Evolutionary conservation across 2,888 invertebrate genomes (phyloP).

Genomic region (Leucophenga maculata): DNA sequence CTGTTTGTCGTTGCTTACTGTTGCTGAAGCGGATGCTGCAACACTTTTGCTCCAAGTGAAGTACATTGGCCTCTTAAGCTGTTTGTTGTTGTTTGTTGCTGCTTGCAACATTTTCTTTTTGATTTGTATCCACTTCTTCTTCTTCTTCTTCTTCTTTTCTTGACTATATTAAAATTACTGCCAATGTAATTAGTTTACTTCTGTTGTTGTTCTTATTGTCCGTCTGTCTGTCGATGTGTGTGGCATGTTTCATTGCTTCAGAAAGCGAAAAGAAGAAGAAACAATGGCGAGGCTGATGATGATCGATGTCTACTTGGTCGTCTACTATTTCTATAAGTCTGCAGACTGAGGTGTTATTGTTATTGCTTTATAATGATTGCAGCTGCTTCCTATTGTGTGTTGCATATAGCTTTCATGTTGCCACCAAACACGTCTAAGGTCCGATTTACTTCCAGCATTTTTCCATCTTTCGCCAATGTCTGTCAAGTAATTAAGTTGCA

Average conservation of each 20-base stretch:
- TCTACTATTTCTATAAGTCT: too few relatives aligned
- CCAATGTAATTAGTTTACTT: slow-evolving; percentile 61
- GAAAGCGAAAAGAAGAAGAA: slow-evolving; percentile 38
- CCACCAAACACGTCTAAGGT: background rate
- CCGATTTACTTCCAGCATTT: background rate
- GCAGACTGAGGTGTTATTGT: slow-evolving; percentile 60
- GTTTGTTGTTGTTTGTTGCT: too few relatives aligned
- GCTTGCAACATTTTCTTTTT: slow-evolving; percentile 42
- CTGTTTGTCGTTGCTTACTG: slow-evolving; percentile 33
- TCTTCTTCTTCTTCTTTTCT: slow-evolving; percentile 26
- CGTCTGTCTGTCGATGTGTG: slow-evolving; percentile 21
- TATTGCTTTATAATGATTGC: slow-evolving; percentile 60
- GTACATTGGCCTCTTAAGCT: slow-evolving; percentile 63
- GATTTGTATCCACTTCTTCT: background rate
- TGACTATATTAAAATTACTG: slow-evolving; percentile 61
- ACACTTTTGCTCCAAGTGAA: slow-evolving; percentile 27
- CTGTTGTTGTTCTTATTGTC: slow-evolving; percentile 4
- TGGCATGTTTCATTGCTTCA: slow-evolving; percentile 45
- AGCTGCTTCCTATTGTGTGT: slow-evolving; percentile 25
- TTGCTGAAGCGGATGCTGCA: slow-evolving; percentile 27
- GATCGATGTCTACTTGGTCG: slow-evolving; percentile 41
- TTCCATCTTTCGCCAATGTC: background rate
- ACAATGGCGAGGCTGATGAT: background rate
- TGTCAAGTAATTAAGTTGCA: slow-evolving; percentile 17
- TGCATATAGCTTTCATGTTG: background rate